Percentiles rank a stretch among this genome's conserved stretches.
These are phyloP conservation scores for Harpagoxenus sublaevis DNA, from an alignment of 2,888 invertebrate genomes.

Conservation along the genomic window DNA sequence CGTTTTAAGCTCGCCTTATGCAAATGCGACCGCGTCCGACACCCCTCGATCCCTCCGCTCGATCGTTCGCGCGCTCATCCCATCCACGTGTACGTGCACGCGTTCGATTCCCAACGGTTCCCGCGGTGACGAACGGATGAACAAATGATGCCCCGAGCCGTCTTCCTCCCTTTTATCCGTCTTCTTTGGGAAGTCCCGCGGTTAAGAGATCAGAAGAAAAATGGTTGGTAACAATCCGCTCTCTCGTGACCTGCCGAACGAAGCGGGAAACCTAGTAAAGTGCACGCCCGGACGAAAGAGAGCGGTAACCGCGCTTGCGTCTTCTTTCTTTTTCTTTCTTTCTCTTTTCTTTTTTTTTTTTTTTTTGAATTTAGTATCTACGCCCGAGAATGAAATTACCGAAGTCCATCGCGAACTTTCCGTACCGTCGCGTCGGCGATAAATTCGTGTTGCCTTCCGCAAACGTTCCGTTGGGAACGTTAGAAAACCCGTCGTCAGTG, in stretches of 20 bases:
- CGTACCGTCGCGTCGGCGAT: background rate
- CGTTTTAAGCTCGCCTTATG: slow-evolving; percentile 74
- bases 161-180: slow-evolving; percentile 30
- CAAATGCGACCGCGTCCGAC: slow-evolving; percentile 64
- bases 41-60: background rate
- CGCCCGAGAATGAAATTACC: slow-evolving; percentile 70
- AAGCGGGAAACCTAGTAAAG: slow-evolving; percentile 40
- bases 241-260: slow-evolving; percentile 39
- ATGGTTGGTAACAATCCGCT: slow-evolving; percentile 58
- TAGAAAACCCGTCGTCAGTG: background rate
- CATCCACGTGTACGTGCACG: background rate
- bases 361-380: slow-evolving; percentile 65
- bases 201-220: slow-evolving; percentile 55
- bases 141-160: slow-evolving; percentile 29
- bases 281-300: background rate
- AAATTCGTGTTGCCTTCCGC: slow-evolving; percentile 37
- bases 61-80: background rate
- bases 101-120: slow-evolving; percentile 20
- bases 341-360: slow-evolving; percentile 36
- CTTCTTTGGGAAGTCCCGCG: slow-evolving; percentile 48
- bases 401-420: slow-evolving; percentile 59
- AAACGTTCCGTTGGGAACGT: background rate
- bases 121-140: slow-evolving; percentile 31
- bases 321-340: slow-evolving; percentile 19
- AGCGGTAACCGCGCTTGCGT: slow-evolving; percentile 35